These are phyloP conservation scores for Corticium candelabrum DNA, from an alignment of 37 sponge, comb jelly and placozoan genomes.

Conservation along the genomic window DNA sequence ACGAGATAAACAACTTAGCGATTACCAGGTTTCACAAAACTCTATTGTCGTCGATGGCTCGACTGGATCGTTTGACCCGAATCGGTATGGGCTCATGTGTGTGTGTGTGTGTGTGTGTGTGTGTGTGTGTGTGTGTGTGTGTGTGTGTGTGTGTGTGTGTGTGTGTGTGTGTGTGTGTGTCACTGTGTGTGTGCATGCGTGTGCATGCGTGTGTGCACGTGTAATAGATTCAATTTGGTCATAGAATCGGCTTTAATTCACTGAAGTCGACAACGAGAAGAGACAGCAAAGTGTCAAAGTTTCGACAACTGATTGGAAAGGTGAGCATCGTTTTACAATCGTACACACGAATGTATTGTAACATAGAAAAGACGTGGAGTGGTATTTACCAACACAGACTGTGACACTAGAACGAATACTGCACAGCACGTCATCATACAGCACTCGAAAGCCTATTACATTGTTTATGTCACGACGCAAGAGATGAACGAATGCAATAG, in stretches of 20 bases:
- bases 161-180: constrained; percentile 37
- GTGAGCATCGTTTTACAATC: not conserved
- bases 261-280: not conserved
- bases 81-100: not conserved
- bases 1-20: not conserved
- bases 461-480: too few species aligned
- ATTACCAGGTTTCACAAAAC: not conserved
- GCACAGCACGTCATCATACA: too few species aligned
- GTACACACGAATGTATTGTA: too few species aligned
- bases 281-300: not conserved
- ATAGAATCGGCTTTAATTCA: not conserved
- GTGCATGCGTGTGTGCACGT: too few species aligned
- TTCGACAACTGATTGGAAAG: not conserved
- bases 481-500: too few species aligned
- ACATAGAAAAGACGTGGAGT: too few species aligned
- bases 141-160: constrained; percentile 25
- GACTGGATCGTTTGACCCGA: not conserved
- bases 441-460: too few species aligned
- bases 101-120: constrained; percentile 1
- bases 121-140: constrained; percentile 7
- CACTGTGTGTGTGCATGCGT: too few species aligned
- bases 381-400: too few species aligned
- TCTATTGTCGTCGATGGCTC: not conserved
- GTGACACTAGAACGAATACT: too few species aligned
- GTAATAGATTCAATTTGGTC: too few species aligned